Base-by-base conservation (phyloP, 2,113 vertebrate genomes). In the Athene noctua region DNA sequence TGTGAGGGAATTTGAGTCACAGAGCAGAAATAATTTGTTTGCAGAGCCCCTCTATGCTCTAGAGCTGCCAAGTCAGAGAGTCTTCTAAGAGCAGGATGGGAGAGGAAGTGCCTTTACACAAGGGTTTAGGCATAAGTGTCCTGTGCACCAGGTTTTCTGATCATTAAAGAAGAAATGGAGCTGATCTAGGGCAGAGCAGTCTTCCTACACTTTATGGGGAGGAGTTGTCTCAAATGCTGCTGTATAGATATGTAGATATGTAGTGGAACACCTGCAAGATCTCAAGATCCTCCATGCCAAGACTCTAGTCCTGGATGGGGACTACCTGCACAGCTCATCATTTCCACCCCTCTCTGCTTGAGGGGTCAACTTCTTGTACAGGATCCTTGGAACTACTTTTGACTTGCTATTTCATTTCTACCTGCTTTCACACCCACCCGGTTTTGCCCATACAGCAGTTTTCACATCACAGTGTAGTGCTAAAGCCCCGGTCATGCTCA, bases 301-400 rank as follows among this genome's bases (percentile, higher is more conserved):
- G 23, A 59, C 25, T 38, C 21, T 65, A 3, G 22, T 58, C 38
- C 14, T 40, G 17, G 5, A 46, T 46, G 40, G 20, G 18, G 0
- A 2, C 54, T 77, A 26, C 23, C 13, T 38, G 6, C 12, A 10
- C 17, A 49, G 19, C 8, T 91, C 18, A 65, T 10, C 6, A 11
- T 63, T 68, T 84, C 36, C 62, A 26, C 2, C 1, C 4, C 20
- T 58, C 8, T 68, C 17, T 59, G 4, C 10, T 13, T 38, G 8
- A 11, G 5, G 8, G 2, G 3, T 1, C 3, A 73, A 12, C 11
- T 71, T 7, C 9, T 34, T 20, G 4, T 22, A n/a, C 1, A 0
- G 25, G 26, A 59, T 42, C 2, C 21, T 40, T 79, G 51, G 26
- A 61, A 57, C 34, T 44, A 47, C 19, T 80, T 86, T 51, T 81